phyloP scores from a whole-genome alignment of 2,888 invertebrate genomes.

The Hyppa rectilinea region DNA sequence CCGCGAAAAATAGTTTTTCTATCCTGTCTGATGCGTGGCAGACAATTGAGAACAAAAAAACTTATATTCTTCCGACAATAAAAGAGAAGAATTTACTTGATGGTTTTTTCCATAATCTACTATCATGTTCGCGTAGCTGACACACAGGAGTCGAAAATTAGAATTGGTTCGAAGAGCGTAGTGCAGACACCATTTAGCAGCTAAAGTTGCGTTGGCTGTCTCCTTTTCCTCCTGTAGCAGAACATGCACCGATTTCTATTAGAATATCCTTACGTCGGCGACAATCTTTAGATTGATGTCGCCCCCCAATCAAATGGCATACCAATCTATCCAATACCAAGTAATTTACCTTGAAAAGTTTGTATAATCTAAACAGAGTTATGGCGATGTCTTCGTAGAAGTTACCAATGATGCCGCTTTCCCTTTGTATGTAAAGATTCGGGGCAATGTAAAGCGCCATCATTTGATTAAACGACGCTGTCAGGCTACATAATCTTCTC shows the following conservation, averaged over 20 bases:
- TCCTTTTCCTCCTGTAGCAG: slow-evolving; percentile 75
- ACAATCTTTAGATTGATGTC: background rate
- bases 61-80: background rate
- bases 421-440: slow-evolving; percentile 67
- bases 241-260: background rate
- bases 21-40: too few relatives aligned
- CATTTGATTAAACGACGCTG: slow-evolving; percentile 72
- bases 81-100: slow-evolving; percentile 64
- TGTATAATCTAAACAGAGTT: slow-evolving; percentile 71
- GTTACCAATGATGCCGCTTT: slow-evolving; percentile 70
- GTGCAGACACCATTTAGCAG: slow-evolving; percentile 90
- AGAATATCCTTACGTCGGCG: too few relatives aligned
- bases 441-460: slow-evolving; percentile 72
- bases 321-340: background rate
- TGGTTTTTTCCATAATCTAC: slow-evolving; percentile 70
- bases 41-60: too few relatives aligned
- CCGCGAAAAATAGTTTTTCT: too few relatives aligned
- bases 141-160: slow-evolving; percentile 89
- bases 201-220: slow-evolving; percentile 85
- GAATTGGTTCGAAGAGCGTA: slow-evolving; percentile 87
- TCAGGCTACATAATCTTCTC: slow-evolving; percentile 63
- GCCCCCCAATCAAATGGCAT: background rate
- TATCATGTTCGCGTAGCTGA: slow-evolving; percentile 89
- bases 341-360: slow-evolving; percentile 70
- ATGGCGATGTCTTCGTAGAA: slow-evolving; percentile 77